Conservation (phyloP, 2,888 invertebrate genomes). For the Sarcophaga variegata region DNA sequence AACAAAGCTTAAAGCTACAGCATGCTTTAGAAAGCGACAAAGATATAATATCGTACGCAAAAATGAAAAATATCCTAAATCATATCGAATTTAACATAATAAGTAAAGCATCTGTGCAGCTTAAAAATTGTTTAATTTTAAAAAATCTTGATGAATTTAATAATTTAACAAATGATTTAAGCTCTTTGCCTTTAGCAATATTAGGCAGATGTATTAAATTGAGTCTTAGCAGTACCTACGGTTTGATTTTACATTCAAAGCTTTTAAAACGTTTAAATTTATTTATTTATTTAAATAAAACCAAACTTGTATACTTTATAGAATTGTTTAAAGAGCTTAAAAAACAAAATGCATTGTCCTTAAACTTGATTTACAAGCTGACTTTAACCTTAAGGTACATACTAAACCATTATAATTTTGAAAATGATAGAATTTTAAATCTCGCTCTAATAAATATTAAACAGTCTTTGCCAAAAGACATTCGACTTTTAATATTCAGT, state of each 20-base stretch:
- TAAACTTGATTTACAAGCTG: slow-evolving; percentile 68
- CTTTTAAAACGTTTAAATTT: slow-evolving; percentile 57
- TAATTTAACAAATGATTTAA: slow-evolving; percentile 37
- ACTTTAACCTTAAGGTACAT: slow-evolving; percentile 69
- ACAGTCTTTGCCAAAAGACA: slow-evolving; percentile 70
- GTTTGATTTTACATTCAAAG: slow-evolving; percentile 43
- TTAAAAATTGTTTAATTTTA: slow-evolving; percentile 27
- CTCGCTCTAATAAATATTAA: slow-evolving; percentile 73
- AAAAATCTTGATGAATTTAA: slow-evolving; percentile 14
- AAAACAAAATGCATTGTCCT: slow-evolving; percentile 40
- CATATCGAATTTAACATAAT: slow-evolving; percentile 34
- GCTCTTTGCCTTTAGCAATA: background rate
- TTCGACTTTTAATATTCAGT: slow-evolving; percentile 68
- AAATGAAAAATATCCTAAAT: slow-evolving; percentile 6
- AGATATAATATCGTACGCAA: background rate
- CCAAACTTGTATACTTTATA: slow-evolving; percentile 71
- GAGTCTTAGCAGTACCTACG: slow-evolving; percentile 41
- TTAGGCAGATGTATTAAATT: background rate
- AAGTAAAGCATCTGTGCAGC: slow-evolving; percentile 33
- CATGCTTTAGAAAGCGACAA: slow-evolving; percentile 24
- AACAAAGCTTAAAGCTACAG: slow-evolving; percentile 30
- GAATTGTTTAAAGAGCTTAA: slow-evolving; percentile 72
- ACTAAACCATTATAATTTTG: slow-evolving; percentile 7
- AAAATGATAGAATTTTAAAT: slow-evolving; percentile 11
- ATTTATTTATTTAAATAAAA: slow-evolving; percentile 41